Percentiles rank a stretch among this genome's conserved stretches.
Conservation (phyloP, 1,140 invertebrate species). For the Caenorhabditis tropicalis region DNA sequence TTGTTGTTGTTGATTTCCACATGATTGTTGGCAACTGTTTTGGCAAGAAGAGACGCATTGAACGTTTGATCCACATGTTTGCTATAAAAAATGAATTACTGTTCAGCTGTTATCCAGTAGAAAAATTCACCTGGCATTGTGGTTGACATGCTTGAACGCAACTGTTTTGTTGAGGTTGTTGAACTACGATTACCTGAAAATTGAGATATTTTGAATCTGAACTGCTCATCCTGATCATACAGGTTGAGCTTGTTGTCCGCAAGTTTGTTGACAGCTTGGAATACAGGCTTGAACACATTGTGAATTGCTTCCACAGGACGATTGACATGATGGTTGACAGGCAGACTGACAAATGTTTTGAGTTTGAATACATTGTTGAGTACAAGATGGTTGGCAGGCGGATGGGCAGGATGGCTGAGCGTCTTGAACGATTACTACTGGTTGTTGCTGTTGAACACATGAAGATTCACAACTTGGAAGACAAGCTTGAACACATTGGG, state of each 20-base stretch:
- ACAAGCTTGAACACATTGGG: slow-evolving; percentile 56
- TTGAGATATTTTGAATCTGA: not conserved
- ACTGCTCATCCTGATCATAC: not conserved
- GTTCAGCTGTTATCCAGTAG: too few relatives aligned
- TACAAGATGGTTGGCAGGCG: slow-evolving; percentile 54
- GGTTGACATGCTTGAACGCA: slow-evolving; percentile 57
- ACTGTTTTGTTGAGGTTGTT: slow-evolving; percentile 48
- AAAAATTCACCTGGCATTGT: slow-evolving; percentile 52
- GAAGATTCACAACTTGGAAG: slow-evolving; percentile 56
- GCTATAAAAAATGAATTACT: not conserved
- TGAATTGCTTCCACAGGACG: slow-evolving; percentile 54
- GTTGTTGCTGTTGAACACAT: slow-evolving; percentile 52
- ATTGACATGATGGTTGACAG: slow-evolving; percentile 58
- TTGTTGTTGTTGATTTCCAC: slow-evolving; percentile 52
- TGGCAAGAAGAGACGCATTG: slow-evolving; percentile 56
- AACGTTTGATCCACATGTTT: slow-evolving; percentile 48
- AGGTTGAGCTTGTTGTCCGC: slow-evolving; percentile 56
- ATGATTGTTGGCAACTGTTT: slow-evolving; percentile 55
- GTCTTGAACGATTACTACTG: slow-evolving; percentile 55
- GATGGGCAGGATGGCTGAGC: slow-evolving; percentile 45
- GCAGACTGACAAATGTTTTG: slow-evolving; percentile 55
- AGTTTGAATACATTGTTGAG: slow-evolving; percentile 50
- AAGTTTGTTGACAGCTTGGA: slow-evolving; percentile 55
- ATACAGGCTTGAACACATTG: slow-evolving; percentile 59
- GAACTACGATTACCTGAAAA: slow-evolving; percentile 50